These are phyloP conservation scores for Amblyopsis hoosieri DNA, from an alignment of 2,797 vertebrate species.

Conservation along the genomic window DNA sequence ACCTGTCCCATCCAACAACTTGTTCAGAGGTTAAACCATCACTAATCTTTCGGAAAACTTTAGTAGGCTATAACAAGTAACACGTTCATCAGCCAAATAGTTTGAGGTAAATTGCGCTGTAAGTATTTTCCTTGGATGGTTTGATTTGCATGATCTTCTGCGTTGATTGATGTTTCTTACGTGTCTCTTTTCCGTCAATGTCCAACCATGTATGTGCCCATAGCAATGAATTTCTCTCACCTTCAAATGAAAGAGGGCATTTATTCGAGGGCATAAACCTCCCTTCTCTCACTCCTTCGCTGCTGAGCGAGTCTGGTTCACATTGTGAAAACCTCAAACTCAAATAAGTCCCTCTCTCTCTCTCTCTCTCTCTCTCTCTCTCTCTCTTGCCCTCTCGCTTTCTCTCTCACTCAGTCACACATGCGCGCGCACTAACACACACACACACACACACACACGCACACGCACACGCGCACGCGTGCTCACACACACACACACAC, in stretches of 20 bases:
- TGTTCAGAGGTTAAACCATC: conserved; percentile 35
- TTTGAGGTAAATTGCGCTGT: conserved; percentile 11
- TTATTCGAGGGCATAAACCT: conserved; percentile 57
- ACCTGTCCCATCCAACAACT: conserved; percentile 59
- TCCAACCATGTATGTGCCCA: conserved; percentile 19
- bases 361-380: not conserved
- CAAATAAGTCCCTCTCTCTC: not conserved
- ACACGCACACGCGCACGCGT: not conserved
- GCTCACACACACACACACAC: not conserved
- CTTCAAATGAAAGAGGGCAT: conserved; percentile 73
- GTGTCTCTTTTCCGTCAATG: not conserved
- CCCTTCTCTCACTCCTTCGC: conserved; percentile 43
- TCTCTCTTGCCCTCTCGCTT: not conserved
- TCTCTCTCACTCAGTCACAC: not conserved
- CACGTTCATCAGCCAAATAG: conserved; percentile 14
- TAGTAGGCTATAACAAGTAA: not conserved
- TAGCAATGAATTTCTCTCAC: conserved; percentile 36
- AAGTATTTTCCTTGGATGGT: conserved; percentile 1
- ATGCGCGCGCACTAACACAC: too few species aligned
- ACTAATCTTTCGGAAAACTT: conserved; percentile 38
- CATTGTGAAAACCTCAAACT: conserved; percentile 34
- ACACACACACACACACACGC: not conserved
- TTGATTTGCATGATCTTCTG: conserved; percentile 13
- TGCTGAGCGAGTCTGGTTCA: conserved; percentile 40
- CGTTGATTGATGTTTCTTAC: not conserved